Evolutionary conservation across 2,888 invertebrate genomes (phyloP).

Genomic region (Anodontia alba): DNA sequence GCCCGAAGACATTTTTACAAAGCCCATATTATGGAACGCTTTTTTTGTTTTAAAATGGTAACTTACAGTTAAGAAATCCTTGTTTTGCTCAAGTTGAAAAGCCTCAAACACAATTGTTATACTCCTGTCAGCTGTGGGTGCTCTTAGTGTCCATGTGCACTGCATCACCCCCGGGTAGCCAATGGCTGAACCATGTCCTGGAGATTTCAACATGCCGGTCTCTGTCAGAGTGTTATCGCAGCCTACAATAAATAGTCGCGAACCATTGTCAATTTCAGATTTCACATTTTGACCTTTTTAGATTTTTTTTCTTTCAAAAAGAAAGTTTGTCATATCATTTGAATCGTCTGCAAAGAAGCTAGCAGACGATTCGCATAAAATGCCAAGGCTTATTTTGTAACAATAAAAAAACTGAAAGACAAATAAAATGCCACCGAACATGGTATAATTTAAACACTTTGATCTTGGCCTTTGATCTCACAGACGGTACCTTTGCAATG

Average conservation of each 20-base stretch:
- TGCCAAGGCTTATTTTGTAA: too few species aligned
- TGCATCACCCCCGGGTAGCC: conserved; percentile 40
- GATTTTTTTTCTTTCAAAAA: neutral
- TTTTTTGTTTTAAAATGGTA: too few species aligned
- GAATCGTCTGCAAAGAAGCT: neutral
- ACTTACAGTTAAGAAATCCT: conserved; percentile 8
- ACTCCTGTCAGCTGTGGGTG: conserved; percentile 38
- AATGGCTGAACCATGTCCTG: conserved; percentile 38
- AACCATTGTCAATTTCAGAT: too few species aligned
- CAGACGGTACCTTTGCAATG: too few species aligned
- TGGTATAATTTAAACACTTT: too few species aligned
- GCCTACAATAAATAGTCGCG: too few species aligned
- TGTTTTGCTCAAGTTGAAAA: conserved; percentile 32
- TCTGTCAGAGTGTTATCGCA: conserved; percentile 38
- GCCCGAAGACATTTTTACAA: too few species aligned
- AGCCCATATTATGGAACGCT: too few species aligned
- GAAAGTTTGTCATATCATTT: neutral
- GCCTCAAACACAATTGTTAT: conserved; percentile 49
- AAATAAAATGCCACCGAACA: too few species aligned
- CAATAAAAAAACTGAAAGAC: too few species aligned
- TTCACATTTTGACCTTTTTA: neutral
- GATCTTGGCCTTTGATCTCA: too few species aligned
- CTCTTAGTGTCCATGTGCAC: conserved; percentile 45
- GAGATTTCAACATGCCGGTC: conserved; percentile 49
- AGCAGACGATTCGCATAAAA: neutral